phyloP scores from a whole-genome alignment of 2,888 invertebrate genomes.

The Glaucopsyche alexis region DNA sequence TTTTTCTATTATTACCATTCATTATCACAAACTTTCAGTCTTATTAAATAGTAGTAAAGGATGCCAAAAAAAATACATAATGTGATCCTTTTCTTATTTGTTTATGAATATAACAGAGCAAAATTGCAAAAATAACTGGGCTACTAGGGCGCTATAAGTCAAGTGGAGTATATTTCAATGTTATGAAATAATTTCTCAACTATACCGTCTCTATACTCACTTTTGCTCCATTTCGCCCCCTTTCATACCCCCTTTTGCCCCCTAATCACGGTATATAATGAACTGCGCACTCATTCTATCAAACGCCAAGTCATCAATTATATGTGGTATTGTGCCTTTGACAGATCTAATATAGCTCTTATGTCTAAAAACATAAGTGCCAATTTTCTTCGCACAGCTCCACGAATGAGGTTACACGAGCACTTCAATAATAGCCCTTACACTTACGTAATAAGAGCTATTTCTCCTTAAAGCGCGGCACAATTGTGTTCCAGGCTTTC shows the following conservation, averaged over 20 bases:
- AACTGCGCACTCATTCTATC: slow-evolving; percentile 19
- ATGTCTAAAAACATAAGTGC: background rate
- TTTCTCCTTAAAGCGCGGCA: background rate
- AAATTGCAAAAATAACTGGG: background rate
- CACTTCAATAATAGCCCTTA: background rate
- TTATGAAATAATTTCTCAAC: slow-evolving; percentile 13
- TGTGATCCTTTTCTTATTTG: too few species aligned
- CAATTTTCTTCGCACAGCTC: background rate
- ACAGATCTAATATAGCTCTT: background rate
- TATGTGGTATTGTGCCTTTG: slow-evolving; percentile 12
- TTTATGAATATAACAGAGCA: too few species aligned
- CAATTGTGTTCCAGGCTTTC: background rate
- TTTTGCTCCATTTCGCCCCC: background rate
- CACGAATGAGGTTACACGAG: slow-evolving; percentile 3
- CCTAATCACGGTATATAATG: slow-evolving; percentile 24
- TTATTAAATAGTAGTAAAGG: too few species aligned
- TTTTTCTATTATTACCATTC: too few species aligned
- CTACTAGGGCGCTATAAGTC: slow-evolving; percentile 1
- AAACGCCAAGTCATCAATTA: slow-evolving; percentile 27
- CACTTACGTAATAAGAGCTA: background rate
- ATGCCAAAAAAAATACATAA: too few species aligned
- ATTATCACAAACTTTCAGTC: too few species aligned
- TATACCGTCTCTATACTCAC: background rate
- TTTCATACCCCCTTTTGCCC: background rate
- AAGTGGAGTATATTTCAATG: background rate